phyloP scores from a whole-genome alignment of 2,888 invertebrate genomes.

The Trichogramma evanescens region DNA sequence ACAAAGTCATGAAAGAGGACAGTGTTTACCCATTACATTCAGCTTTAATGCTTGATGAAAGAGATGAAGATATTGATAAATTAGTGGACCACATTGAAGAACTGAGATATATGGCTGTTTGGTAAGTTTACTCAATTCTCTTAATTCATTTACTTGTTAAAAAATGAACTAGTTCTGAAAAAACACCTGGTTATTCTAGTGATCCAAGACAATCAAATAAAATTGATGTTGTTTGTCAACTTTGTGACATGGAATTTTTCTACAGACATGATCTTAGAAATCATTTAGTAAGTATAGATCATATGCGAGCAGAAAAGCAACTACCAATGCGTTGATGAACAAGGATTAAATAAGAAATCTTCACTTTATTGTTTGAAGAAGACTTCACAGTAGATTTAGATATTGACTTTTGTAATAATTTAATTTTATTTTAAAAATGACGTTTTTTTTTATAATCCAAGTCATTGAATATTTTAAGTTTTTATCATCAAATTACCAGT shows the following conservation, averaged over 20 bases:
- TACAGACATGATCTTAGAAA: slow-evolving; percentile 50
- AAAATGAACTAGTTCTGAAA: slow-evolving; percentile 1
- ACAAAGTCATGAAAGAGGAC: slow-evolving; percentile 29
- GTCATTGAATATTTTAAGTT: too few relatives aligned
- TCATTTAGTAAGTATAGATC: slow-evolving; percentile 50
- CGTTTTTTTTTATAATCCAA: background rate
- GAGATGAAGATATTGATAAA: slow-evolving; percentile 37
- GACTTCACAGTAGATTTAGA: background rate
- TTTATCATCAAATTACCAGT: too few relatives aligned
- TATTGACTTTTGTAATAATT: background rate
- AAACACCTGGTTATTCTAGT: slow-evolving; percentile 14
- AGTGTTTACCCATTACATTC: slow-evolving; percentile 47
- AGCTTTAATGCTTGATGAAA: slow-evolving; percentile 48
- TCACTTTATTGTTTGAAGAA: background rate
- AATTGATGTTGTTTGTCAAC: slow-evolving; percentile 45
- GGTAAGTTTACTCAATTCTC: slow-evolving; percentile 42
- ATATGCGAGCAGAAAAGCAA: slow-evolving; percentile 48
- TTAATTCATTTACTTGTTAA: background rate
- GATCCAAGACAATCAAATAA: slow-evolving; percentile 16
- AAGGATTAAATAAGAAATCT: background rate
- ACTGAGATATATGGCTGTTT: slow-evolving; percentile 45
- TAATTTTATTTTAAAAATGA: background rate
- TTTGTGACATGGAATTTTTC: slow-evolving; percentile 48
- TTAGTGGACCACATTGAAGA: slow-evolving; percentile 47
- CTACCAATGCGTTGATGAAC: slow-evolving; percentile 25